A percentile compares a stretch with the other conserved stretches of the same genome.
Evolutionary conservation across 2,113 vertebrate genomes (phyloP).

Genomic region (Eurystomus gularis): DNA sequence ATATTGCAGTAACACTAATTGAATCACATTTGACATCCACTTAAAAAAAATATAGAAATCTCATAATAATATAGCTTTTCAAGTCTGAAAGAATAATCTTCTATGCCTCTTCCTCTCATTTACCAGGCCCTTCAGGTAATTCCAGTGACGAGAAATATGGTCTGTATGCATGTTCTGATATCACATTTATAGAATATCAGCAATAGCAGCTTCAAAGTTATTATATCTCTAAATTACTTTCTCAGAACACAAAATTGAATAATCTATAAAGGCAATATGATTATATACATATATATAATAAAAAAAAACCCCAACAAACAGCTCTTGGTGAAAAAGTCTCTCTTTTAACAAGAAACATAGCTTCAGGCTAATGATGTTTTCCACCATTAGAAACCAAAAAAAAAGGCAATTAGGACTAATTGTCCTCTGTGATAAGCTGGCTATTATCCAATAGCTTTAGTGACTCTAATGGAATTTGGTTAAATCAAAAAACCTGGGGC

Average conservation of each 20-base stretch:
- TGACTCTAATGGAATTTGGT: background rate
- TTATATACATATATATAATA: background rate
- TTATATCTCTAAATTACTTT: background rate
- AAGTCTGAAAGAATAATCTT: background rate
- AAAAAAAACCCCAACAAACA: background rate
- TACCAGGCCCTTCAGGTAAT: background rate
- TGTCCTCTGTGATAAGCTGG: background rate
- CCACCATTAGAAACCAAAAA: background rate
- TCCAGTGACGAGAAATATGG: background rate
- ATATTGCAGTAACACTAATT: background rate
- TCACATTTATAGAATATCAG: background rate
- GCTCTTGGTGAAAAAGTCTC: background rate
- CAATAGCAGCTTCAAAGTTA: background rate
- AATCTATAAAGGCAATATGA: background rate
- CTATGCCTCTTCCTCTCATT: background rate
- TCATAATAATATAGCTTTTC: background rate
- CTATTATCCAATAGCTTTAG: background rate
- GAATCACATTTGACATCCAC: background rate
- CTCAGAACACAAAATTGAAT: background rate
- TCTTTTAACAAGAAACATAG: background rate
- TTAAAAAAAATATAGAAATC: background rate
- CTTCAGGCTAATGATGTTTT: background rate
- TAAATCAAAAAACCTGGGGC: background rate
- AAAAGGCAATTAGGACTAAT: background rate
- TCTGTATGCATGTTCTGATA: background rate